Evolutionary conservation across 2,113 vertebrate species (phyloP).

Genomic region (Laticauda laticaudata): DNA sequence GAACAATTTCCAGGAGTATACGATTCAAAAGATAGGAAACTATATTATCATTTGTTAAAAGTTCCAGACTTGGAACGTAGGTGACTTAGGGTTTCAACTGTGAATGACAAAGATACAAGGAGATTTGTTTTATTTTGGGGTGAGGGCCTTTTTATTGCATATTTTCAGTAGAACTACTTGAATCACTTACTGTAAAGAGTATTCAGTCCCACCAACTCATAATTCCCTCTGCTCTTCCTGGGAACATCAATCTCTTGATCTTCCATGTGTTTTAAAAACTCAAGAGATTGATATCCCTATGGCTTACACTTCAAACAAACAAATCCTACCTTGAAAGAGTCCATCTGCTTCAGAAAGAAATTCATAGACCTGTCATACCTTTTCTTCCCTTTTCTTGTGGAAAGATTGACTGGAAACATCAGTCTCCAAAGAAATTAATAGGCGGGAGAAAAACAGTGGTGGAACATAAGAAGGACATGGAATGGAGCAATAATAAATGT

Average conservation of each 20-base stretch:
- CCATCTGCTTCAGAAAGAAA: background rate
- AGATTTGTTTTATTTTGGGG: background rate
- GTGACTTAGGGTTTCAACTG: background rate
- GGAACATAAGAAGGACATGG: background rate
- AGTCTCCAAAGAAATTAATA: background rate
- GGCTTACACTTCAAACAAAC: background rate
- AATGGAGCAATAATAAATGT: background rate
- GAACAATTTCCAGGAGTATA: background rate
- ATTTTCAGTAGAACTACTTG: background rate
- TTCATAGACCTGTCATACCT: background rate
- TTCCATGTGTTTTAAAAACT: background rate
- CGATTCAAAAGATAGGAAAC: background rate
- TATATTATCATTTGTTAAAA: background rate
- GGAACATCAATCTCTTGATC: background rate
- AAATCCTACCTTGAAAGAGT: background rate
- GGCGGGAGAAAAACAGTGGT: background rate
- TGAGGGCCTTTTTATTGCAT: background rate
- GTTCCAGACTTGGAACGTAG: background rate
- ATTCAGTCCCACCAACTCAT: background rate
- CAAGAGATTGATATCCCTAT: background rate
- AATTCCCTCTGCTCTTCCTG: background rate
- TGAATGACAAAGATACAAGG: background rate
- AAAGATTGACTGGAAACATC: background rate
- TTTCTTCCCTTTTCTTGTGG: background rate
- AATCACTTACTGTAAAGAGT: background rate